A percentile compares a stretch with the other conserved stretches of the same genome.
These are phyloP conservation scores for Ceratina japonica DNA, from an alignment of 1,140 invertebrate species.

Conservation along the genomic window DNA sequence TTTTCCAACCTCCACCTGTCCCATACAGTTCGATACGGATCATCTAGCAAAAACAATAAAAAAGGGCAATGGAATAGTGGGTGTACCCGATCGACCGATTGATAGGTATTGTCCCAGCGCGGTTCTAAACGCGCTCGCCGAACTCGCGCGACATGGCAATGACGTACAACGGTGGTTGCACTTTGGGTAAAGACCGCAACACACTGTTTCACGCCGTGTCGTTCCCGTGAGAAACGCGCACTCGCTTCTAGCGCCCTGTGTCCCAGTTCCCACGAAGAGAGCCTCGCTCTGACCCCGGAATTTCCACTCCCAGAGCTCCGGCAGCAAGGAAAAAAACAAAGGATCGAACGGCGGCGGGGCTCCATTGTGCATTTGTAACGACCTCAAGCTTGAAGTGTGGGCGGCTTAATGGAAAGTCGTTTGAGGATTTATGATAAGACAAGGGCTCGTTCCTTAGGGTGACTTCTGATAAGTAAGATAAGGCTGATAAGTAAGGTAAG, in stretches of 20 bases:
- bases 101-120: neutral
- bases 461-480: neutral
- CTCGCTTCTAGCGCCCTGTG: constrained; percentile 27
- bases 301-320: neutral
- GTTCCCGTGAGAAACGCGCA: constrained; percentile 46
- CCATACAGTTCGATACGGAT: no score
- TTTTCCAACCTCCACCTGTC: no score
- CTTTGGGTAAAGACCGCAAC: constrained; percentile 40
- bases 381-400: neutral
- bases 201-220: neutral
- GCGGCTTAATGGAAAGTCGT: neutral
- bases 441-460: neutral
- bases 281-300: neutral
- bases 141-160: constrained; percentile 2
- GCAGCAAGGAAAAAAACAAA: neutral
- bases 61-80: neutral
- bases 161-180: constrained; percentile 20
- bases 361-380: neutral
- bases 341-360: neutral
- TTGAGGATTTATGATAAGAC: neutral
- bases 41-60: neutral
- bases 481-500: no score
- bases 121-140: neutral
- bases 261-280: constrained; percentile 35
- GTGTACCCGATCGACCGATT: neutral